Conservation (phyloP, 2,888 invertebrate genomes). For the Ectemnius lituratus region DNA sequence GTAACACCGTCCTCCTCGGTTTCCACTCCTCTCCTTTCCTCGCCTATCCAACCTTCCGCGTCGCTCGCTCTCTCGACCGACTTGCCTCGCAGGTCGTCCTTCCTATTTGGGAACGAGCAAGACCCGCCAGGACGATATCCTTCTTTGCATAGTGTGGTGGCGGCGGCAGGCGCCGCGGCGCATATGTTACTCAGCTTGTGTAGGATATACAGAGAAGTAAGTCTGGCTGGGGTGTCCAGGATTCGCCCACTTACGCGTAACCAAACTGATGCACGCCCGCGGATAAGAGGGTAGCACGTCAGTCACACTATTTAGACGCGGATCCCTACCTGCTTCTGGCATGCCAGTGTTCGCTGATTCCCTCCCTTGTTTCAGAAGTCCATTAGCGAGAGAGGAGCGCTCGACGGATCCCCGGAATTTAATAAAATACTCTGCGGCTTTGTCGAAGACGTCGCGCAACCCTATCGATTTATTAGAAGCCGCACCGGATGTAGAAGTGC, state of each 20-base stretch:
- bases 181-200: slow-evolving; percentile 33
- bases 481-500: not conserved
- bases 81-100: not conserved
- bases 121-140: slow-evolving; percentile 1
- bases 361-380: slow-evolving; percentile 12
- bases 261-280: slow-evolving; percentile 10
- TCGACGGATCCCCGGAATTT: not conserved
- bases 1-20: slow-evolving; percentile 51
- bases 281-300: not conserved
- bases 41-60: slow-evolving; percentile 16
- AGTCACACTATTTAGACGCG: slow-evolving; percentile 13
- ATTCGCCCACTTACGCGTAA: slow-evolving; percentile 8
- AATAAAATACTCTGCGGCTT: slow-evolving; percentile 1
- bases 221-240: too few species aligned
- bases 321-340: too few species aligned
- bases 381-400: slow-evolving; percentile 10
- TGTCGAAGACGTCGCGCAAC: not conserved
- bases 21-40: slow-evolving; percentile 12
- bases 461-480: not conserved
- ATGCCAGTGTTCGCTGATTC: not conserved
- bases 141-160: slow-evolving; percentile 20
- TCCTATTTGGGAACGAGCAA: not conserved
- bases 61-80: not conserved
- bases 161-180: not conserved
- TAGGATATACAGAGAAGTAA: not conserved